Evolutionary conservation across 1,140 invertebrate genomes (phyloP).

Genomic region (Drosophila pectinifera): DNA sequence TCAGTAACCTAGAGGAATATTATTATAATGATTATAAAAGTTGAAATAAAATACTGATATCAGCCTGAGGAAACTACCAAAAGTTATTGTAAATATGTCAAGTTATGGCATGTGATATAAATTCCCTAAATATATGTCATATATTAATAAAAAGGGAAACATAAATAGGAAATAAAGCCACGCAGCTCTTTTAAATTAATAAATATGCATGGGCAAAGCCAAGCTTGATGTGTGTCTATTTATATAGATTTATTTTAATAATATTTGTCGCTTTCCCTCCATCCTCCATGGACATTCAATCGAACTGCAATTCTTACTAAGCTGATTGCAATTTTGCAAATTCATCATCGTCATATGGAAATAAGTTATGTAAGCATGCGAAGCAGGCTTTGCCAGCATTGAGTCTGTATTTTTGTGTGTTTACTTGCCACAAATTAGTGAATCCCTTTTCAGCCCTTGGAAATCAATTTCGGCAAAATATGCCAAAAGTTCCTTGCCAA

Average conservation of each 20-base stretch:
- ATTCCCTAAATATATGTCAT: not conserved
- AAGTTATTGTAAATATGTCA: too few relatives aligned
- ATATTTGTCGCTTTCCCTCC: not conserved
- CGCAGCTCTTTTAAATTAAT: not conserved
- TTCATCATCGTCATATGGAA: conserved; percentile 6
- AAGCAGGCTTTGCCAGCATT: not conserved
- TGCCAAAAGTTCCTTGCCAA: not conserved
- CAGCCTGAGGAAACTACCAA: too few relatives aligned
- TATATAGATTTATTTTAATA: too few relatives aligned
- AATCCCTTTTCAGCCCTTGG: not conserved
- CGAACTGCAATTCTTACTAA: conserved; percentile 2
- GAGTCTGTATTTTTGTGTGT: conserved; percentile 6
- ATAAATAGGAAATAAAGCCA: too few relatives aligned
- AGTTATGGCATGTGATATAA: too few relatives aligned
- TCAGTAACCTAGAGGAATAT: too few relatives aligned
- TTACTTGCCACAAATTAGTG: conserved; percentile 19
- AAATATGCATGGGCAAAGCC: not conserved
- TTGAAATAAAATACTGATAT: too few relatives aligned
- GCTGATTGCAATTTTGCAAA: conserved; percentile 15
- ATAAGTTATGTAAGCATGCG: conserved; percentile 17
- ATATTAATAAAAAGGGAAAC: not conserved
- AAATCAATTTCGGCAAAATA: conserved; percentile 7
- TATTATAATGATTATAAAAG: too few relatives aligned
- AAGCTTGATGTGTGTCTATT: not conserved
- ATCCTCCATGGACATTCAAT: not conserved